Percentiles rank a stretch among this genome's conserved stretches.
Conservation (phyloP, 2,888 invertebrate species). For the Hyposoter didymator region DNA sequence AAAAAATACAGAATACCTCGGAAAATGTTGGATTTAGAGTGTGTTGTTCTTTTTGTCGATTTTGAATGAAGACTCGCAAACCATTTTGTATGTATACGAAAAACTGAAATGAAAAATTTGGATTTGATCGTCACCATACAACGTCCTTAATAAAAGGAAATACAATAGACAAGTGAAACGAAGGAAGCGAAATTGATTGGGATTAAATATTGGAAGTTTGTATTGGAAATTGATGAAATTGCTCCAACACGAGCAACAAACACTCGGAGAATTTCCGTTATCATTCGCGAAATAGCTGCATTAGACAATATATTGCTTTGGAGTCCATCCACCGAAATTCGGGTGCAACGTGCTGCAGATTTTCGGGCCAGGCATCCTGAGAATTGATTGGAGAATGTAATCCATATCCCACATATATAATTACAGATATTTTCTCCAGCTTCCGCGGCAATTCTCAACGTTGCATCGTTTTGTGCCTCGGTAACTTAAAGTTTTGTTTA, state of each 20-base stretch:
- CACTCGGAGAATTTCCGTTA: not conserved
- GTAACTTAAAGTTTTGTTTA: not conserved
- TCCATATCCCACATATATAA: not conserved
- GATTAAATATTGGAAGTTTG: not conserved
- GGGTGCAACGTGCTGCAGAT: not conserved
- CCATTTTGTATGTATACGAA: too few species aligned
- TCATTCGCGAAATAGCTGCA: conserved; percentile 7
- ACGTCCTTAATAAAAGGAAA: not conserved
- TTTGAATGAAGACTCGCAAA: too few species aligned
- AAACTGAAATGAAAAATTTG: too few species aligned
- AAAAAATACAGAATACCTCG: too few species aligned
- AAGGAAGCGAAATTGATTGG: not conserved
- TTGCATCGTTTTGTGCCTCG: not conserved
- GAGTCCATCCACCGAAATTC: not conserved
- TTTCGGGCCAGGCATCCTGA: conserved; percentile 1
- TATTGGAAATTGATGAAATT: not conserved
- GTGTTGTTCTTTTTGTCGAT: too few species aligned
- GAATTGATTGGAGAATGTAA: not conserved
- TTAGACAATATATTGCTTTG: not conserved
- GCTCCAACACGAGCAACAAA: not conserved
- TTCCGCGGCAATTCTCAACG: not conserved
- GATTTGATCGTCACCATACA: too few species aligned
- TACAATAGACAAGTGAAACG: not conserved
- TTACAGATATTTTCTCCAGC: not conserved
- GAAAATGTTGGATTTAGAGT: too few species aligned